These are phyloP conservation scores for Labeo calbasu DNA, from an alignment of 2,797 vertebrate species.

Conservation along the genomic window DNA sequence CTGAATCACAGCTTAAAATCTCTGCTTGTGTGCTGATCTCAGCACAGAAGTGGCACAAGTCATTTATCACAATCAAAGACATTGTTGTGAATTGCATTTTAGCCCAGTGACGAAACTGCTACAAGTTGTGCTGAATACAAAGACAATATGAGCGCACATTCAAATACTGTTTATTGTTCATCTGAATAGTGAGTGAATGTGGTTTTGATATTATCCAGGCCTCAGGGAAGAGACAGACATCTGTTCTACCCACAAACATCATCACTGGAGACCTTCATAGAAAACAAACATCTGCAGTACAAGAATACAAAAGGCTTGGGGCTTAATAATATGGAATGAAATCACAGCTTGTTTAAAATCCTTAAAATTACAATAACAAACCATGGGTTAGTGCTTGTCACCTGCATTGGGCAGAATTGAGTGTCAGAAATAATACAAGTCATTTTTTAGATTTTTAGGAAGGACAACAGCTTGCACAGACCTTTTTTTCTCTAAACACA, in stretches of 20 bases:
- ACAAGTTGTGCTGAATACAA: not conserved
- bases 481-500: not conserved
- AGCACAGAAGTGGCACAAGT: not conserved
- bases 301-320: conserved; percentile 18
- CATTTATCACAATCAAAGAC: conserved; percentile 6
- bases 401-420: not conserved
- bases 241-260: conserved; percentile 14
- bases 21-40: not conserved
- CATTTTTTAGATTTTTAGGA: not conserved
- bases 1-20: conserved; percentile 15
- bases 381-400: conserved; percentile 7
- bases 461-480: not conserved
- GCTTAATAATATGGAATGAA: conserved; percentile 17
- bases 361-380: not conserved
- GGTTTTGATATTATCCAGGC: conserved; percentile 17
- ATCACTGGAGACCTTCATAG: not conserved
- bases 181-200: conserved; percentile 15
- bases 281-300: conserved; percentile 4
- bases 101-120: conserved; percentile 7
- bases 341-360: not conserved
- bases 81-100: conserved; percentile 18
- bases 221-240: conserved; percentile 19
- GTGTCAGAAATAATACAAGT: not conserved
- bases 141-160: conserved; percentile 1
- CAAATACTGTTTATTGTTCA: conserved; percentile 48